Conservation (phyloP, 2,797 vertebrate genomes). For the Leptatherina wallacei region DNA sequence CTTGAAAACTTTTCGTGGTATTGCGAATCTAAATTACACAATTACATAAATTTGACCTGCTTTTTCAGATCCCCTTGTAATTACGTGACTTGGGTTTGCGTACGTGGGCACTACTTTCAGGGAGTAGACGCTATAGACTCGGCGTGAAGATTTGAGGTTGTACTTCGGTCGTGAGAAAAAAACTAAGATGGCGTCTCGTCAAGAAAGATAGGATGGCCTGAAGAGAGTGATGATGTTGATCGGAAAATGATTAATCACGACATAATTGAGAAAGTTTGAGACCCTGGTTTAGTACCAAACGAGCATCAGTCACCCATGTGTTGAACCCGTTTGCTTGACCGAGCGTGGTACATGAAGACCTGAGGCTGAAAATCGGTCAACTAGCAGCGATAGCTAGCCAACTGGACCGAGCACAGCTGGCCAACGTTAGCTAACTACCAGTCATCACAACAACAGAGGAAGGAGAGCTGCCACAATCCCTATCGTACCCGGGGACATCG, state of each 20-base stretch:
- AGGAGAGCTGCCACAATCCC: slow-evolving; percentile 61
- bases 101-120: slow-evolving; percentile 74
- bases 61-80: neutral
- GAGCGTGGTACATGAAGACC: slow-evolving; percentile 57
- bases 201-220: slow-evolving; percentile 83
- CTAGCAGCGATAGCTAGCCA: slow-evolving; percentile 69
- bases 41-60: slow-evolving; percentile 1
- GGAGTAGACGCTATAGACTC: slow-evolving; percentile 63
- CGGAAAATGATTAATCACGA: slow-evolving; percentile 72
- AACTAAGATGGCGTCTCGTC: slow-evolving; percentile 88
- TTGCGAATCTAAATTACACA: neutral
- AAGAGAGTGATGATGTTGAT: slow-evolving; percentile 72
- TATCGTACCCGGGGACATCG: slow-evolving; percentile 74
- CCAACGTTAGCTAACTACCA: slow-evolving; percentile 70
- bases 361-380: slow-evolving; percentile 67
- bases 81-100: slow-evolving; percentile 24
- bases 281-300: slow-evolving; percentile 36
- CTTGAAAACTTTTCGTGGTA: no score
- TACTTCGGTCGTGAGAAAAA: slow-evolving; percentile 85
- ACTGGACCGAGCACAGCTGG: slow-evolving; percentile 76
- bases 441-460: slow-evolving; percentile 76
- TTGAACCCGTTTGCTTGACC: slow-evolving; percentile 24
- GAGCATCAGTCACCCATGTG: slow-evolving; percentile 23
- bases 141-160: slow-evolving; percentile 71
- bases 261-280: slow-evolving; percentile 51